Conservation (phyloP, 2,888 invertebrate species). For the Ceraclea dissimilis region DNA sequence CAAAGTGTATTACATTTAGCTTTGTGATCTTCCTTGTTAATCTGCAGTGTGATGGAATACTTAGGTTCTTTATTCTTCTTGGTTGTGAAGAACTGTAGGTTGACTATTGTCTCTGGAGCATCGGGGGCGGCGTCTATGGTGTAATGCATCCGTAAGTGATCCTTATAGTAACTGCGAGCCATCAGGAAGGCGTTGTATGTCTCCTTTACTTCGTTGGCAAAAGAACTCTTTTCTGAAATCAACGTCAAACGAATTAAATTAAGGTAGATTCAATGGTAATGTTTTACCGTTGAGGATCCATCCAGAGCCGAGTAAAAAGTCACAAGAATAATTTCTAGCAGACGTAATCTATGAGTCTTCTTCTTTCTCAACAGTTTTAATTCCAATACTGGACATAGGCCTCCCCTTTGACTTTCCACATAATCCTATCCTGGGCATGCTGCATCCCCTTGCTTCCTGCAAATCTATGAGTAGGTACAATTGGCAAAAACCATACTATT, state of each 20-base stretch:
- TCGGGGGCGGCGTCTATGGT: constrained; percentile 34
- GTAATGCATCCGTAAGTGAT: constrained; percentile 40
- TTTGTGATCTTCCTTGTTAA: constrained; percentile 4
- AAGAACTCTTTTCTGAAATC: constrained; percentile 38
- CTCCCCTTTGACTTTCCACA: too few species aligned
- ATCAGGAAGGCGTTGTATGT: constrained; percentile 44
- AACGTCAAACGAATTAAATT: constrained; percentile 2
- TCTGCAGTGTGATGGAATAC: constrained; percentile 8
- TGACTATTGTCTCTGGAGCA: constrained; percentile 35
- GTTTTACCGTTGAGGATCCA: too few species aligned
- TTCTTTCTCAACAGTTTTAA: too few species aligned
- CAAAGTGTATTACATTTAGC: constrained; percentile 17
- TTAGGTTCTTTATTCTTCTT: constrained; percentile 8
- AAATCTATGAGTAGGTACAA: too few species aligned
- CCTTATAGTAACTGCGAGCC: constrained; percentile 44
- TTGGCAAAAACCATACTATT: too few species aligned
- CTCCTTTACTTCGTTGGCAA: constrained; percentile 42
- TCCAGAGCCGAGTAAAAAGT: too few species aligned
- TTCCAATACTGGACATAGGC: too few species aligned
- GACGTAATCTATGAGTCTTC: too few species aligned
- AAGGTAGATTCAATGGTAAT: background rate
- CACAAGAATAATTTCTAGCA: too few species aligned
- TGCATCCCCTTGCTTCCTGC: too few species aligned
- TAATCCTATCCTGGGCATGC: too few species aligned
- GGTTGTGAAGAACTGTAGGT: constrained; percentile 31